Base-by-base conservation (phyloP, 30 jellyfish, hydroid and myxozoan genomes). In the Morbakka virulenta region DNA sequence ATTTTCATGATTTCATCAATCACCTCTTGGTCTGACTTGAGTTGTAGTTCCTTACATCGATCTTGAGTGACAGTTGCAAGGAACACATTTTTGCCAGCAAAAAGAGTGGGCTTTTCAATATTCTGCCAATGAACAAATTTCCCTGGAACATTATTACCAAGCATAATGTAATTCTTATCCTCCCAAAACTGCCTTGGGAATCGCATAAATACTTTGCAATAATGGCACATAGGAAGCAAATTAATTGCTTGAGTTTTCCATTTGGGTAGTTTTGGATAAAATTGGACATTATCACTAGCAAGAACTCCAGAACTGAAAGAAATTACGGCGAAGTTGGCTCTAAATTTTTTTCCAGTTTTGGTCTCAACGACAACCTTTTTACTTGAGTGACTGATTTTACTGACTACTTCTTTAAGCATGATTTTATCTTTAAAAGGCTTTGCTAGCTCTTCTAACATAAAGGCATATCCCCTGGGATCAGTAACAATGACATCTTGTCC, bases 101-200 rank as follows among this genome's bases (percentile, higher is more conserved):
- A 33, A 13, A 69, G 35, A 23, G 84, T 72, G 20, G 78, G 71
- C 62, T 68, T 68, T 57, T 88, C 94, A 35, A 72, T 72, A 51
- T 67, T 80, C 68, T 88, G 87, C 94, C 94, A 88, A 51, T 88
- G 97, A 0, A 71, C 89, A 41, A 36, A 67, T 26, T 83, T 81
- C 13, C 82, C 86, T 12, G 82, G 77, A 27, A 35, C 24, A 35
- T 79, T 79, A 22, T 80, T 68, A 0, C 85, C 90, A 20, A 88
- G 29, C 78, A 88, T 21, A 14, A 88, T 88, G 84, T 79, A 75
- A 35, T 80, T 80, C 63, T 64, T 67, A 32, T 88, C 76, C 28
- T 88, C 97, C 97, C 97, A 88, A 50, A 88, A 88, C 17, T 72
- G 67, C 52, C 28, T 11, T 1, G 97, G 97, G 32, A 88, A 88